phyloP scores from a whole-genome alignment of 2,797 vertebrate species.

The Aeoliscus strigatus region DNA sequence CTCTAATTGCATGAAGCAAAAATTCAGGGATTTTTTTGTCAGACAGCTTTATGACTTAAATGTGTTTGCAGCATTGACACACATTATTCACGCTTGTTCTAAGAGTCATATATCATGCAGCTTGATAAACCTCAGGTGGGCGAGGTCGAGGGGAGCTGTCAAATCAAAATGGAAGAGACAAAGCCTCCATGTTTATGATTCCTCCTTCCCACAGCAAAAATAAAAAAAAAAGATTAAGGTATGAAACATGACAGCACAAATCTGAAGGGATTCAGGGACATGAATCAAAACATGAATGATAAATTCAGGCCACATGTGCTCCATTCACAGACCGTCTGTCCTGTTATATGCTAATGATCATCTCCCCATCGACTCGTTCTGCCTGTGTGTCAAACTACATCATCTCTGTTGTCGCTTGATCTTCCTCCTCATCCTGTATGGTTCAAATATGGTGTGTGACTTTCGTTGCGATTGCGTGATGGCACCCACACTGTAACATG shows the following conservation, averaged over 20 bases:
- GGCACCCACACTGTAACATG: neutral
- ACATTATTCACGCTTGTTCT: constrained; percentile 11
- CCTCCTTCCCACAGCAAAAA: constrained; percentile 5
- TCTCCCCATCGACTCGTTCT: too few species aligned
- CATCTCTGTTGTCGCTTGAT: too few species aligned
- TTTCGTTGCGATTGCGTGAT: neutral
- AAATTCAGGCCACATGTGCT: too few species aligned
- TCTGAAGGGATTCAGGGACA: too few species aligned
- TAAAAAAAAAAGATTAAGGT: constrained; percentile 18
- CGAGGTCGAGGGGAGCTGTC: constrained; percentile 4
- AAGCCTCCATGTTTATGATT: constrained; percentile 1
- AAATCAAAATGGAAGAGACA: constrained; percentile 18
- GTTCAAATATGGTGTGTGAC: neutral
- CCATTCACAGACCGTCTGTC: too few species aligned
- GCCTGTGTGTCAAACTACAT: too few species aligned
- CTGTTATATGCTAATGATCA: too few species aligned
- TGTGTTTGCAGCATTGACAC: constrained; percentile 19
- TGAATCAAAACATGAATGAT: too few species aligned
- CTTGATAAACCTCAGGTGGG: constrained; percentile 22
- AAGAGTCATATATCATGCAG: constrained; percentile 21
- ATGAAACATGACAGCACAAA: too few species aligned
- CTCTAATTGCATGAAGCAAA: constrained; percentile 16
- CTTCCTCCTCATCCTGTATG: too few species aligned
- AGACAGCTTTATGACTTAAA: constrained; percentile 24
- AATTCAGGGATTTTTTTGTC: constrained; percentile 21